phyloP scores from a whole-genome alignment of 2,113 vertebrate genomes.

The Manacus vitellinus region DNA sequence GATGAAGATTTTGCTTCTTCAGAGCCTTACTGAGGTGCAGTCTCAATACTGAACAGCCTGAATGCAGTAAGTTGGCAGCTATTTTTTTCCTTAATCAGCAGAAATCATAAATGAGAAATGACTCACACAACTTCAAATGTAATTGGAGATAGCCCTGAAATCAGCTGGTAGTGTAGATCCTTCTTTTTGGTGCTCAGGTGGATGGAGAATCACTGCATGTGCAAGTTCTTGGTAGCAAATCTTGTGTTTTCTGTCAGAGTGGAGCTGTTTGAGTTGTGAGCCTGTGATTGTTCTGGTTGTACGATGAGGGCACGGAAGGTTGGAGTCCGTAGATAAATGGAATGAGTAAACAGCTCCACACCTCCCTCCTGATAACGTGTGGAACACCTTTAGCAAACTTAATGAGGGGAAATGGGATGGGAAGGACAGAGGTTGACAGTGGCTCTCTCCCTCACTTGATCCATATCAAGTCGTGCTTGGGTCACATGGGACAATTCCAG shows the following conservation, averaged over 20 bases:
- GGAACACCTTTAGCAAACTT: not conserved
- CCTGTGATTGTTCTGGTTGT: not conserved
- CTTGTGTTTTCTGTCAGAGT: not conserved
- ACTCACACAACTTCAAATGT: not conserved
- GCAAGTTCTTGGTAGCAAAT: not conserved
- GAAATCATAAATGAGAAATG: not conserved
- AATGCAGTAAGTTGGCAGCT: not conserved
- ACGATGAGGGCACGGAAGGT: not conserved
- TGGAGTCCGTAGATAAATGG: not conserved
- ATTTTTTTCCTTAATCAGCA: not conserved
- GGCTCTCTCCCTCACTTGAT: not conserved
- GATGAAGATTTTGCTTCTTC: not conserved
- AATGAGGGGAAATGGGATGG: not conserved
- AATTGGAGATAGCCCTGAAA: not conserved
- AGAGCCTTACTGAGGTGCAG: not conserved
- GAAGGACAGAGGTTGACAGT: not conserved
- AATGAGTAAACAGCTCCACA: not conserved
- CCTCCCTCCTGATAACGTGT: not conserved
- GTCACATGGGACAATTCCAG: not conserved
- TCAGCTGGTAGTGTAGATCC: not conserved
- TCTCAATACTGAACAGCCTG: not conserved
- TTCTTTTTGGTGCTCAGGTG: not conserved
- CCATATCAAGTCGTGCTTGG: fast-evolving
- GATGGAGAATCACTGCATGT: not conserved
- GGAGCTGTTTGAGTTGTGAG: not conserved